Evolutionary conservation across 1,140 invertebrate genomes (phyloP), one percentile per base, ranked within the genome.

Genomic region (Sarcophaga bullata): DNA sequence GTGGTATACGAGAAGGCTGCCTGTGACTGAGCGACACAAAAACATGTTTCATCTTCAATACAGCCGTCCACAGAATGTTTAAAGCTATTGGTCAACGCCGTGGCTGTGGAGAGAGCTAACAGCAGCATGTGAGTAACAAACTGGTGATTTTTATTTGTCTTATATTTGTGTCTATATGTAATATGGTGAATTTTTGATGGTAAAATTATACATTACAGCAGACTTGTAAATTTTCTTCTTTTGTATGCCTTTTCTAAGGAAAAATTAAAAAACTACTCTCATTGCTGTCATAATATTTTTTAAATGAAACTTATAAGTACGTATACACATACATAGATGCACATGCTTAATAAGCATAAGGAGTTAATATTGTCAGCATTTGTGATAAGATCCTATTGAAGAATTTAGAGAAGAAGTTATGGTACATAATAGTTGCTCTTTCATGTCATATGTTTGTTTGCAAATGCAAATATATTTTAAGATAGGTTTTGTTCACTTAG

Each of bases 11-110:
- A n/a, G 76, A 84, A 52, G 83, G 25, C 84, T 62, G 80, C 81
- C n/a, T 83, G 81, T 76, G 85, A 85, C 84, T 85, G 85, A 13
- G 78, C n/a, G 82, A 62, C 52, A 76, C 9, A 8, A 37, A 52
- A n/a, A 54, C 25, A 48, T 52, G 52, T 8, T n/a, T 50, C 19
- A 9, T 9, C n/a, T 25, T 8, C 17, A 19, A 68, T 9, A 68
- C 17, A 19, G 62, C 6, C 7, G n/a, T n/a, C n/a, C n/a, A 68
- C 19, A 68, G 15, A 58, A 13, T 9, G 19, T 19, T 19, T n/a
- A 68, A 68, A 68, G 62, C 62, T 68, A 25, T 58, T 58, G n/a
- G n/a, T n/a, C 54, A 7, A 58, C 54, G 6, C 15, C 25, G 15
- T 58, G 54, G 10, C 54, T 13, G n/a, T 58, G n/a, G 15, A 11